A percentile compares a stretch with the other conserved stretches of the same genome.
Evolutionary conservation across 2,888 invertebrate genomes (phyloP).

Genomic region (Drosophila phalerata): DNA sequence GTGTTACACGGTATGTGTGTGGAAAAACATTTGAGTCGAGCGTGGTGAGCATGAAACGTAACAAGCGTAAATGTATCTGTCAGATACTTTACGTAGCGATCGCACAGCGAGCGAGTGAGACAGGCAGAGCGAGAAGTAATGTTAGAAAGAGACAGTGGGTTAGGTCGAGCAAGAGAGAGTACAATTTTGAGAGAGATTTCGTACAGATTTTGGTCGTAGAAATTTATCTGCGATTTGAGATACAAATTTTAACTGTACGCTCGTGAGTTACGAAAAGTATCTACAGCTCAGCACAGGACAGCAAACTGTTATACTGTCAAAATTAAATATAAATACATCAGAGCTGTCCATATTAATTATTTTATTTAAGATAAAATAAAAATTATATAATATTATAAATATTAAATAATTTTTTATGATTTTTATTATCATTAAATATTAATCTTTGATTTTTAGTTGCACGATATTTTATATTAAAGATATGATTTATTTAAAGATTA

Average conservation of each 20-base stretch:
- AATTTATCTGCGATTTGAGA: constrained; percentile 18
- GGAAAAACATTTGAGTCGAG: constrained; percentile 63
- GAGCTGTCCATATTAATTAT: no score
- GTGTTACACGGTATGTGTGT: constrained; percentile 23
- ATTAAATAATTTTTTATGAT: no score
- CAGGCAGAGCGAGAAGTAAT: neutral
- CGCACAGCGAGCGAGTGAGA: constrained; percentile 25
- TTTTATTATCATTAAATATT: no score
- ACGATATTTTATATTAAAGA: no score
- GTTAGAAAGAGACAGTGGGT: neutral
- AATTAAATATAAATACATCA: neutral
- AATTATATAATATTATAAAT: no score
- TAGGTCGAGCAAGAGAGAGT: constrained; percentile 12
- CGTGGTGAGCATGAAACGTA: constrained; percentile 48
- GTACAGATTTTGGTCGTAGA: neutral
- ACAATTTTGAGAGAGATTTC: constrained; percentile 4
- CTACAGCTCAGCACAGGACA: constrained; percentile 2
- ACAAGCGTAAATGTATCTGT: constrained; percentile 57
- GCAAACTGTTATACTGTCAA: constrained; percentile 8
- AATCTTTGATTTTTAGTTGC: no score
- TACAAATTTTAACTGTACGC: constrained; percentile 26
- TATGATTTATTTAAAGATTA: no score
- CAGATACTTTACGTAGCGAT: constrained; percentile 70
- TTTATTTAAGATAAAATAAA: no score
- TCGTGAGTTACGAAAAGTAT: neutral